Evolutionary conservation across 2,113 vertebrate species (phyloP), one percentile per base, ranked within the genome.

Genomic region (Sander vitreus): DNA sequence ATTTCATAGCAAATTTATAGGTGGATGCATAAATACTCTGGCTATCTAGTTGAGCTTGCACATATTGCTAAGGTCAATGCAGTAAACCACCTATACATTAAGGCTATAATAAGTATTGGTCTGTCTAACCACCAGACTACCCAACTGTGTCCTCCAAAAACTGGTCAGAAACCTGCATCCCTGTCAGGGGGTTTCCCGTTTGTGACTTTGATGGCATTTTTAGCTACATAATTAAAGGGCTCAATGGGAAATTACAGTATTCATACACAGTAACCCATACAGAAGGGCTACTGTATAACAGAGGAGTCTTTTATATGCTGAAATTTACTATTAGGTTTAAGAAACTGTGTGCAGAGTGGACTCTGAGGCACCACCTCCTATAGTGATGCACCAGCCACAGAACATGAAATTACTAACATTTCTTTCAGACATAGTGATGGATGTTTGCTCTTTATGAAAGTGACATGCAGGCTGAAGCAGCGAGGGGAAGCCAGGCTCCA

Each of bases 381-480:
- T 30, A 33, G 54, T 64, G 48, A 82, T 30, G 67, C 74, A 55
- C 72, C 58, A 58, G 76, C 72, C 36, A n/a, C 66, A 71, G 45
- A 69, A 88, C 70, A 51, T 87, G 45, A 83, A 85, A 88, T 86
- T 73, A 65, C 47, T 47, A 5, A 64, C 66, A 33, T 89, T 89
- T 88, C 66, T 85, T 63, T 81, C 27, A 19, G 85, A 81, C 75
- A 45, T 1, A 0, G 54, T 91, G 90, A 94, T 93, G 73, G 87
- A 93, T 88, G 85, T 77, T 76, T 90, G 75, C 73, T 82, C 83
- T 93, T 92, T 88, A 68, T 59, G 65, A 87, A 54, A 59, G 74
- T 74, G 90, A 87, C 89, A 77, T 54, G 73, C 48, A 59, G 87
- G 55, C 81, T 66, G 69, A 53, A 25, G 63, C 30, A 27, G 84